phyloP scores from a whole-genome alignment of 1,140 invertebrate genomes.

The Ceratitis capitata region DNA sequence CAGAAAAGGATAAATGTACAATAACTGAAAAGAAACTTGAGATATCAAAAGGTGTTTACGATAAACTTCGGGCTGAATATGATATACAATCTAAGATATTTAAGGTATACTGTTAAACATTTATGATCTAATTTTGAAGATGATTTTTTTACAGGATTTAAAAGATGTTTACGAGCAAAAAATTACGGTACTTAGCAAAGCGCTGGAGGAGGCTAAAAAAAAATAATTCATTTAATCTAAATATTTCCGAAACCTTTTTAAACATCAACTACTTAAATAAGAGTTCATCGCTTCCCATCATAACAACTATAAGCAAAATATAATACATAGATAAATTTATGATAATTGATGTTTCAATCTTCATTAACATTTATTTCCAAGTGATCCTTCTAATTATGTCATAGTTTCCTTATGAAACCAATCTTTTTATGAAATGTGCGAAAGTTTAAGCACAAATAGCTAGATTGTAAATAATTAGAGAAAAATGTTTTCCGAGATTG shows the following conservation, averaged over 20 bases:
- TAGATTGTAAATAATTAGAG: background rate
- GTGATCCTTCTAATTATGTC: background rate
- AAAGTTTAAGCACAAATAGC: background rate
- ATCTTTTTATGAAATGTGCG: background rate
- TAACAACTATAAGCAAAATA: background rate
- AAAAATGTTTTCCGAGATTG: background rate
- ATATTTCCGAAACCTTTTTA: background rate
- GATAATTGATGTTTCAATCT: background rate
- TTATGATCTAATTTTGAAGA: background rate
- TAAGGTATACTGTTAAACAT: slow-evolving; percentile 64
- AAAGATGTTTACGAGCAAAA: slow-evolving; percentile 61
- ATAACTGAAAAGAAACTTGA: slow-evolving; percentile 76
- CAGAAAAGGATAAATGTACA: slow-evolving; percentile 75
- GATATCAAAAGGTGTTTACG: slow-evolving; percentile 75
- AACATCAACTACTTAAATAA: background rate
- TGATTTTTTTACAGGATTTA: slow-evolving; percentile 49
- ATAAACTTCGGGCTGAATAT: slow-evolving; percentile 78
- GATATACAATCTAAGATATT: slow-evolving; percentile 78
- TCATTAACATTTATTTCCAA: background rate
- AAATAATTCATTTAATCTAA: slow-evolving; percentile 41
- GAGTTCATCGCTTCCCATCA: too few species aligned
- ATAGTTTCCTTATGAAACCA: background rate
- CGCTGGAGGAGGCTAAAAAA: slow-evolving; percentile 59
- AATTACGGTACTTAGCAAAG: slow-evolving; percentile 53
- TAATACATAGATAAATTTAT: background rate